A percentile compares a stretch with the other conserved stretches of the same genome.
These are phyloP conservation scores for Pardalotus punctatus DNA, from an alignment of 2,113 vertebrate genomes.

Conservation along the genomic window DNA sequence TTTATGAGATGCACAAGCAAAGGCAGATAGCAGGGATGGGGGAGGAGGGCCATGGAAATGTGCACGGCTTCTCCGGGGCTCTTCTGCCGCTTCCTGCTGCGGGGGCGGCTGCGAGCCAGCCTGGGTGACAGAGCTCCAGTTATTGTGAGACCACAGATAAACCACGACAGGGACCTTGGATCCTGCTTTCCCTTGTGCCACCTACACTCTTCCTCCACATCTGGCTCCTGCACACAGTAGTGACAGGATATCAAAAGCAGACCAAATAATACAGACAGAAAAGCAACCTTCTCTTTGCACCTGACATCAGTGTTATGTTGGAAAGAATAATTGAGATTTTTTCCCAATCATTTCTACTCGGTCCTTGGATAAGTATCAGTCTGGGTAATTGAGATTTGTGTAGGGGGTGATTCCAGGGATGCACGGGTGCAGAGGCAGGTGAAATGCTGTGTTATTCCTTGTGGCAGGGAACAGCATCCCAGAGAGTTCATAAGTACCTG, in stretches of 20 bases:
- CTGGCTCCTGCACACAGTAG: not conserved
- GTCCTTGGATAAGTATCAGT: not conserved
- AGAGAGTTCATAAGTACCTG: not conserved
- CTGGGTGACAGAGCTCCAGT: not conserved
- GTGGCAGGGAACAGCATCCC: not conserved
- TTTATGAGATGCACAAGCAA: not conserved
- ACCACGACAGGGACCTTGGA: not conserved
- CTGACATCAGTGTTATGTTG: not conserved
- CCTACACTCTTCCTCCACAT: not conserved
- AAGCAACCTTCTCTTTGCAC: not conserved
- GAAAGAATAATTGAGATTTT: not conserved
- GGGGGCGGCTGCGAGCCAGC: not conserved
- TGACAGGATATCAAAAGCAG: not conserved
- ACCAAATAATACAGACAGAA: not conserved
- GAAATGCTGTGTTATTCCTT: not conserved
- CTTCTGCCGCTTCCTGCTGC: not conserved
- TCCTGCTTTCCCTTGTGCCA: not conserved
- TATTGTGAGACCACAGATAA: not conserved
- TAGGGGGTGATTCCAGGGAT: not conserved
- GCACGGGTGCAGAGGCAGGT: not conserved
- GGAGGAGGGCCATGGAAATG: not conserved
- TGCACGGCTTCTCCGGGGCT: not conserved
- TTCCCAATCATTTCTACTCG: not conserved
- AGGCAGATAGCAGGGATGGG: not conserved
- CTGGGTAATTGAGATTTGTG: not conserved